Percentiles rank a stretch among this genome's conserved stretches.
Evolutionary conservation across 2,888 invertebrate genomes (phyloP).

Genomic region (Frankliniella intonsa): DNA sequence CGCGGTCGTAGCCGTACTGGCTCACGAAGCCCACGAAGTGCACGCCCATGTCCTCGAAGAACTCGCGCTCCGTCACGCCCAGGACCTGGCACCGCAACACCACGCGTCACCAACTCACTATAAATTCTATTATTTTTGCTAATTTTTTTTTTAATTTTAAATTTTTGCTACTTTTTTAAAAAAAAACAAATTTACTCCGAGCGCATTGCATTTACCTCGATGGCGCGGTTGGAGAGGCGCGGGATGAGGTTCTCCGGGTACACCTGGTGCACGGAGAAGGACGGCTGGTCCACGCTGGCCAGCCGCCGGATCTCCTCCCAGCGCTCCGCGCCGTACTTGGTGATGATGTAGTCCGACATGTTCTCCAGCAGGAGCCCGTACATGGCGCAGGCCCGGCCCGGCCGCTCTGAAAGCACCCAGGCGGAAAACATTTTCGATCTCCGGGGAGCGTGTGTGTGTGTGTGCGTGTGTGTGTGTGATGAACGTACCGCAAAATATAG

Average conservation of each 20-base stretch:
- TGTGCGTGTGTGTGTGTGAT: too few species aligned
- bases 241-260: constrained; percentile 88
- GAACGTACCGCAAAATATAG: too few species aligned
- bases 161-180: background rate
- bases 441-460: background rate
- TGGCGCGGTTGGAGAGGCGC: constrained; percentile 76
- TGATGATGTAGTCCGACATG: constrained; percentile 85
- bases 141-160: constrained; percentile 28
- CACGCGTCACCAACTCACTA: constrained; percentile 30
- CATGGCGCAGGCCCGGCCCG: constrained; percentile 65
- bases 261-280: constrained; percentile 85
- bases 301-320: constrained; percentile 88
- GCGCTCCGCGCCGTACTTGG: constrained; percentile 88
- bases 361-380: constrained; percentile 94
- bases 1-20: constrained; percentile 91
- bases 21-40: constrained; percentile 91
- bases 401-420: background rate
- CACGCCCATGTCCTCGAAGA: constrained; percentile 92
- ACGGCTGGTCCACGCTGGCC: constrained; percentile 81
- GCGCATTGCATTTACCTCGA: constrained; percentile 59
- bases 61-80: constrained; percentile 79
- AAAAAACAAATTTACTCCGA: background rate
- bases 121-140: constrained; percentile 30
- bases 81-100: constrained; percentile 65
- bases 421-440: too few species aligned